Conservation (phyloP, 2,888 invertebrate species). For the Arge pagana region DNA sequence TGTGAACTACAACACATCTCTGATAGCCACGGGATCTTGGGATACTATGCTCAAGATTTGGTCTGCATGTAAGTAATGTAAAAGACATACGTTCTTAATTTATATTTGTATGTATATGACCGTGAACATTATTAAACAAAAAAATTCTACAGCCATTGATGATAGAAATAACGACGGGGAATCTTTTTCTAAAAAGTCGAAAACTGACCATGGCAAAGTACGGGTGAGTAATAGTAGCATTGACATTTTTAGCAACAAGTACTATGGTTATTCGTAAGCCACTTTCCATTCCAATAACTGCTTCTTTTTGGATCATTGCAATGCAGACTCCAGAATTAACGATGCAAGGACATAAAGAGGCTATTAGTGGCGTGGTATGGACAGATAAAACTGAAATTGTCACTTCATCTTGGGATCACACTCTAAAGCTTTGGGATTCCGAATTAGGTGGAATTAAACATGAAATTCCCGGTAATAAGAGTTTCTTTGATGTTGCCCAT, state of each 20-base stretch:
- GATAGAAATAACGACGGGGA: constrained; percentile 64
- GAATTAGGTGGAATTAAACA: constrained; percentile 82
- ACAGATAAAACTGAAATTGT: constrained; percentile 76
- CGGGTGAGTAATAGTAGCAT: constrained; percentile 59
- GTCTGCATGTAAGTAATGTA: constrained; percentile 72
- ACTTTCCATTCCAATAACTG: constrained; percentile 1
- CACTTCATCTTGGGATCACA: constrained; percentile 95
- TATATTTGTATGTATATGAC: background rate
- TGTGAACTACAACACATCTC: constrained; percentile 69
- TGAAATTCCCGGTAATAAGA: constrained; percentile 85
- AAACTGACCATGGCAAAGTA: constrained; percentile 63
- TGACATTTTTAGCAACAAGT: background rate
- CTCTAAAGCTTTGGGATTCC: constrained; percentile 92
- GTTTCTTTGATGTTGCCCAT: constrained; percentile 85
- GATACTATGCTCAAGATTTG: constrained; percentile 91
- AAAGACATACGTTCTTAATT: constrained; percentile 11
- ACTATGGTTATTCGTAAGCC: background rate
- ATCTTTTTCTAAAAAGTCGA: constrained; percentile 65
- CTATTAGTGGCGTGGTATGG: constrained; percentile 86
- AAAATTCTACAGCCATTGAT: constrained; percentile 50
- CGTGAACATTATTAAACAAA: constrained; percentile 43
- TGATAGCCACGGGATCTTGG: constrained; percentile 88
- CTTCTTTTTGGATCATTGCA: constrained; percentile 7
- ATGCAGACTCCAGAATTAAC: constrained; percentile 80
- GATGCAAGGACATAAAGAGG: constrained; percentile 90